Percentiles rank a stretch among this genome's conserved stretches.
phyloP scores from a whole-genome alignment of 2,888 invertebrate genomes.

The Gastracanthus pulcherrimus region DNA sequence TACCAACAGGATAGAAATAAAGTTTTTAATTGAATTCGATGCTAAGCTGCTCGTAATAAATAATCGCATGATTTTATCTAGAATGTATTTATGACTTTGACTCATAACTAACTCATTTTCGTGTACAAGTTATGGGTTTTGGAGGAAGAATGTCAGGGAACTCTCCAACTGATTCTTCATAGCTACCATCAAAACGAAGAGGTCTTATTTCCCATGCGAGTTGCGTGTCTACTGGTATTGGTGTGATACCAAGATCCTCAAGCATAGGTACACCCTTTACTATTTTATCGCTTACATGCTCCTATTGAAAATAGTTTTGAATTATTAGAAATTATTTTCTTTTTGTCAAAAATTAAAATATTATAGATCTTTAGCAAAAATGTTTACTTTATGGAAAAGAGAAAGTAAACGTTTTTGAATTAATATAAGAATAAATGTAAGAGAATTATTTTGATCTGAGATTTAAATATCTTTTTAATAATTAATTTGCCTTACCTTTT shows the following conservation, averaged over 20 bases:
- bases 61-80: constrained; percentile 26
- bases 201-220: constrained; percentile 82
- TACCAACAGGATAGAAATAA: constrained; percentile 5
- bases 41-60: constrained; percentile 21
- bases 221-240: constrained; percentile 69
- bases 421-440: background rate
- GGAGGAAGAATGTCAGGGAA: constrained; percentile 84
- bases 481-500: constrained; percentile 87
- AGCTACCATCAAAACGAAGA: constrained; percentile 84
- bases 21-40: constrained; percentile 13
- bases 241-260: constrained; percentile 91
- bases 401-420: background rate
- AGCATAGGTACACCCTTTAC: constrained; percentile 84
- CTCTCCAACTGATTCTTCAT: constrained; percentile 87
- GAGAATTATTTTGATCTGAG: background rate
- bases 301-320: constrained; percentile 78
- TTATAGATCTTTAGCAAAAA: background rate
- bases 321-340: background rate
- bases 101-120: constrained; percentile 2
- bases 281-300: constrained; percentile 86
- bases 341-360: too few relatives aligned
- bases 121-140: constrained; percentile 74
- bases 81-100: constrained; percentile 19
- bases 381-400: background rate
- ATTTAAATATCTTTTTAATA: background rate